Conservation (phyloP, 1,140 invertebrate species). For the Triops longicaudatus region DNA sequence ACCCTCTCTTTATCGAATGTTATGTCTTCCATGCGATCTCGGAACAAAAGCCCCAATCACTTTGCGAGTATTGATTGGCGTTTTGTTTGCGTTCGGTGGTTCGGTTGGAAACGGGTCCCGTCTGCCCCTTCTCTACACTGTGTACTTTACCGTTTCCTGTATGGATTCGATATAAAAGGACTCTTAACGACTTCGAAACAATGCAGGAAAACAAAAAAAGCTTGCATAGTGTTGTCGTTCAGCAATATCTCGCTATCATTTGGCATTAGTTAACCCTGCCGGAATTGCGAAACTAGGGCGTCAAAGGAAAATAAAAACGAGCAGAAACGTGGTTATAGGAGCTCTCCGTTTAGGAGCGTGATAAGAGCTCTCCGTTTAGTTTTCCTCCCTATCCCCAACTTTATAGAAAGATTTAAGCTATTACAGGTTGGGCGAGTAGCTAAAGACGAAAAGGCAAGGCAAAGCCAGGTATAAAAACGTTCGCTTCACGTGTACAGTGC, state of each 20-base stretch:
- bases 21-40: constrained; percentile 6
- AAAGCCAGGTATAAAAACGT: background rate
- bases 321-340: too few species aligned
- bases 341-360: background rate
- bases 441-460: background rate
- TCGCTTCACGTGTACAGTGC: background rate
- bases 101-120: background rate
- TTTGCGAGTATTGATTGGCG: constrained; percentile 11
- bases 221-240: too few species aligned
- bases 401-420: background rate
- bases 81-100: constrained; percentile 3
- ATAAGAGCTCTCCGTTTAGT: background rate
- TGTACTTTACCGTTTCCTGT: background rate
- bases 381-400: background rate
- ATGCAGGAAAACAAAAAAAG: too few species aligned
- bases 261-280: too few species aligned
- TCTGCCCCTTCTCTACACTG: background rate
- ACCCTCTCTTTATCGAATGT: background rate
- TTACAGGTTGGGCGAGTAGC: background rate
- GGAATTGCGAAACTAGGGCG: too few species aligned
- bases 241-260: too few species aligned
- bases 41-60: background rate
- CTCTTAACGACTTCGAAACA: too few species aligned
- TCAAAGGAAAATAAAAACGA: too few species aligned
- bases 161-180: background rate